Evolutionary conservation across 2,797 vertebrate genomes (phyloP).

Genomic region (Micromesistius poutassou): DNA sequence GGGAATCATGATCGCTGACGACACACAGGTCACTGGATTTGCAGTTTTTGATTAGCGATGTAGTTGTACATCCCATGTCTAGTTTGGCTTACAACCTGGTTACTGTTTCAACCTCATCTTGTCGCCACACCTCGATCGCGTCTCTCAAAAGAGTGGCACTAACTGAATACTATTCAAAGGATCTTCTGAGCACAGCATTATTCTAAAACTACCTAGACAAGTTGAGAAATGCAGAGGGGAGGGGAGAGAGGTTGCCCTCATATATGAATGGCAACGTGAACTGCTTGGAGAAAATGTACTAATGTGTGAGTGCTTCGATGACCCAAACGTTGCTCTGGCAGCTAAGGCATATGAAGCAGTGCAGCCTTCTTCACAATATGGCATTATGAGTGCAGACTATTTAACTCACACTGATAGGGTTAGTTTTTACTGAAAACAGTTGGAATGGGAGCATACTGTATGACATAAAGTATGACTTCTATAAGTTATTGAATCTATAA

Average conservation of each 20-base stretch:
- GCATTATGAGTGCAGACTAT: neutral
- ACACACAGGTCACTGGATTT: neutral
- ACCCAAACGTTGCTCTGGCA: neutral
- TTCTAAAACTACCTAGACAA: neutral
- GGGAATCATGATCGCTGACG: neutral
- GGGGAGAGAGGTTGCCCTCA: neutral
- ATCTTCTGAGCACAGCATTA: neutral
- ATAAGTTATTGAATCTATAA: slow-evolving; percentile 43
- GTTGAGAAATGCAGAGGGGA: neutral
- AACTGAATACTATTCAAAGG: neutral
- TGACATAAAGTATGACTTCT: slow-evolving; percentile 33
- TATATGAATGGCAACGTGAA: neutral
- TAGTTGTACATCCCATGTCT: neutral
- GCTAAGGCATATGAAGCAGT: neutral
- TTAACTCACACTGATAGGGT: neutral
- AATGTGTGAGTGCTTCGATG: neutral
- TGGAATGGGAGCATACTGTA: slow-evolving; percentile 11
- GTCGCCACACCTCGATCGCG: neutral
- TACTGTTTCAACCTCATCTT: neutral
- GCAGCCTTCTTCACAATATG: neutral
- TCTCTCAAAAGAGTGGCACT: slow-evolving; percentile 2
- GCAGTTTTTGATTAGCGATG: neutral
- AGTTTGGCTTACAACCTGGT: neutral
- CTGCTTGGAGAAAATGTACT: neutral
- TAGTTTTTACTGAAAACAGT: slow-evolving; percentile 14